Base-by-base conservation (phyloP, 2,888 invertebrate genomes). In the Temnothorax rugatulus region DNA sequence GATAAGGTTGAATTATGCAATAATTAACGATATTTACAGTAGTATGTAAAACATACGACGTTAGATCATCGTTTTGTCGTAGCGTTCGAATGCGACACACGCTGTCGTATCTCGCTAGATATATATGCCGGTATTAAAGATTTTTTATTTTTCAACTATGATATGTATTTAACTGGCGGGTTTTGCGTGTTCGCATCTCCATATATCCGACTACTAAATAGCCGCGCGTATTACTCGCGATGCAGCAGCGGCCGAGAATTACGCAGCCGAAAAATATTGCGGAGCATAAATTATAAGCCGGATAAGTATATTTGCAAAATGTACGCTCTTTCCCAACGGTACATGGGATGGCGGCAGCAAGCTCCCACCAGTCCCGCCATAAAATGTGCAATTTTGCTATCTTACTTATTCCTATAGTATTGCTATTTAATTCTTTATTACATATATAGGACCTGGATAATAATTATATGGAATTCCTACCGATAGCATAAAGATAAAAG, bases 271-370 rank as follows among this genome's bases (percentile, higher is more conserved):
- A 71, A 79, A 79, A 61, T 79, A 79, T 79, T 71, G 73, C 73
- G 34, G 73, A 71, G 57, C 41, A 79, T 79, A 79, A 71, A 79
- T 79, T 81, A 81, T 47, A 71, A 81, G 34, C 59, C 59, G 47
- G 47, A 81, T 59, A 79, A 79, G 73, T 79, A 47, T 69, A 79
- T 81, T 71, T 81, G 73, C 71, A 47, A 81, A 81, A 71, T 81
- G 47, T 34, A 69, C 29, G 79, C 59, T 59, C 74, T 81, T 71
- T 57, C 21, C 47, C 59, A 38, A 79, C 57, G 69, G 57, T 25
- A 57, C 13, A 38, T 38, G 18, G 34, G 21, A 69, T 44, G 13
- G 57, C 47, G 73, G 47, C 59, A 5, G 59, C 47, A 13, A 77
- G 44, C 15, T 77, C 25, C 52, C 44, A 57, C 21, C 57, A 57